Evolutionary conservation across 2,113 vertebrate genomes (phyloP), one percentile per base, ranked within the genome.

Genomic region (Opisthocomus hoazin): DNA sequence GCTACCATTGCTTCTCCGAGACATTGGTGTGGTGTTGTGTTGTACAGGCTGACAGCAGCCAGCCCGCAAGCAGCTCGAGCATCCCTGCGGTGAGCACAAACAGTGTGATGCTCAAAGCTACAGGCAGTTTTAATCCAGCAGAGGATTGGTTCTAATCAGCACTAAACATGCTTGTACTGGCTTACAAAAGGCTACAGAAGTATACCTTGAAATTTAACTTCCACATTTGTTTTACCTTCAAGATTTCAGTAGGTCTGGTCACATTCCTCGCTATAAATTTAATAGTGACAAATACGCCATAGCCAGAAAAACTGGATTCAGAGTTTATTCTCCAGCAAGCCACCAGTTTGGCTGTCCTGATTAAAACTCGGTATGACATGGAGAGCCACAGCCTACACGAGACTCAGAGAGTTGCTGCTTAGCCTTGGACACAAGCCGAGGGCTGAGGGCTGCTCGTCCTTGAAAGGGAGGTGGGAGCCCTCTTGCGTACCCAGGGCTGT

Each of bases 21-120:
- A 27, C 36, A 30, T 20, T 46, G 63, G 29, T 43, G 58, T 65
- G 24, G 23, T 48, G 48, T 27, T 11, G 23, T 54, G 23, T 57
- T 15, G 36, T 11, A 18, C 27, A 15, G n/a, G 3, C 61, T 12
- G 46, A 54, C 15, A 56, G 53, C 53, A 56, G 58, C n/a, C 23
- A 54, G 41, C 51, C 71, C 73, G n/a, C 15, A 18, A 58, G n/a
- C 53, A 66, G n/a, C 53, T 61, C 0, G 1, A 84, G 41, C 24
- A 16, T 61, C 2, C 1, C 46, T 5, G 0, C 1, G 0, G 27
- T 6, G 27, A 74, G 48, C 36, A 41, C 4, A 4, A 57, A 15
- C 15, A 11, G 27, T 6, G 20, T 32, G 46, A 32, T 63, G 32
- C 36, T 56, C 32, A 18, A 13, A 61, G 48, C 41, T 68, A 19